Conservation (phyloP, 2,888 invertebrate genomes). For the Dicycla oo region DNA sequence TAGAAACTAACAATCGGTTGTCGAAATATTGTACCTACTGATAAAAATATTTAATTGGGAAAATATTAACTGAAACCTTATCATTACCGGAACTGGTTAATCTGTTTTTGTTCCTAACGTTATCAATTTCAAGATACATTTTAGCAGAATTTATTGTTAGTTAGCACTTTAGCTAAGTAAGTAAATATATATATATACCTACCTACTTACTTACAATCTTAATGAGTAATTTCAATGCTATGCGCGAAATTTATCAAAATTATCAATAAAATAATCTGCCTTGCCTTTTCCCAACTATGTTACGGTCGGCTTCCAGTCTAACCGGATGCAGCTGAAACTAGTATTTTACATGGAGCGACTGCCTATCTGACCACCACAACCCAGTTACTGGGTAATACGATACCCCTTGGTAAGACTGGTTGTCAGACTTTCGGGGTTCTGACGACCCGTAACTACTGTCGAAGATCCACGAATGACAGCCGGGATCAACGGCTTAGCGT, state of each 20-base stretch:
- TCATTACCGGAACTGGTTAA: constrained; percentile 33
- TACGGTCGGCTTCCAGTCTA: no score
- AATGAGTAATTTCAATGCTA: constrained; percentile 1
- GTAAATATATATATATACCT: neutral
- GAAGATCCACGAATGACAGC: no score
- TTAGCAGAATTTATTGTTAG: neutral
- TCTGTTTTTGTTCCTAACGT: constrained; percentile 6
- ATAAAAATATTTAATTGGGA: constrained; percentile 21
- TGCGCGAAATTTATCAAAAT: neutral
- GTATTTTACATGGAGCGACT: no score
- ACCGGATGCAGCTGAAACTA: no score
- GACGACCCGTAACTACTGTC: no score
- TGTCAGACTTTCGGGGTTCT: no score
- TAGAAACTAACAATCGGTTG: constrained; percentile 2
- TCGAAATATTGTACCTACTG: constrained; percentile 21
- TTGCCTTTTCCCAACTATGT: no score
- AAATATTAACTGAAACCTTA: constrained; percentile 25
- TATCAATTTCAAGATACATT: neutral
- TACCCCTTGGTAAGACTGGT: no score
- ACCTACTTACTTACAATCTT: neutral
- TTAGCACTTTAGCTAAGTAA: neutral
- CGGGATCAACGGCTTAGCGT: no score
- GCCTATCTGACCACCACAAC: no score
- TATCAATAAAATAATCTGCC: no score
- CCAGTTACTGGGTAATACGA: no score